Percentiles rank a stretch among this genome's conserved stretches.
Evolutionary conservation across 1,140 invertebrate species (phyloP).

Genomic region (Cydia amplana): DNA sequence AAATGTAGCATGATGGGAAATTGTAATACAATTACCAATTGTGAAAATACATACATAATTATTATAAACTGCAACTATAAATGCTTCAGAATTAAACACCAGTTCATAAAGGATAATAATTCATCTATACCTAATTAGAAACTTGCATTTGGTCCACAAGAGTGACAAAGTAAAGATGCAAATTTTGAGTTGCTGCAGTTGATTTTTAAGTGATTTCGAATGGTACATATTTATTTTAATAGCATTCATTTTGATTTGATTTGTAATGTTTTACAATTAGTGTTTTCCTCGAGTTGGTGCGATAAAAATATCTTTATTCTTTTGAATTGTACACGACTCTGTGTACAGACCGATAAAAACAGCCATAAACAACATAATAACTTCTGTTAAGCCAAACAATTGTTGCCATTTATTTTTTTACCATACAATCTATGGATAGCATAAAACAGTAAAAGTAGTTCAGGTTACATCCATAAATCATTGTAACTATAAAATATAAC

Average conservation of each 20-base stretch:
- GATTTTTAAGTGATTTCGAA: too few relatives aligned
- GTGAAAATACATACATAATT: neutral
- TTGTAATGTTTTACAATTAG: too few relatives aligned
- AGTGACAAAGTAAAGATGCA: neutral
- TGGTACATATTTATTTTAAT: too few relatives aligned
- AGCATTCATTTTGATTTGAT: too few relatives aligned
- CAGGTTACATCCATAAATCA: constrained; percentile 15
- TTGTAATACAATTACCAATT: neutral
- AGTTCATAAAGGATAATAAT: too few relatives aligned
- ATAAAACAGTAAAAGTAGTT: constrained; percentile 14
- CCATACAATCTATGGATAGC: neutral
- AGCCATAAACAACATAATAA: constrained; percentile 7
- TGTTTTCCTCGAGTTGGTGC: too few relatives aligned
- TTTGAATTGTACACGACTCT: neutral
- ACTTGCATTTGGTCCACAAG: too few relatives aligned
- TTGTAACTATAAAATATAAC: constrained; percentile 15
- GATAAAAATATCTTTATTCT: neutral
- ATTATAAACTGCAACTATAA: too few relatives aligned
- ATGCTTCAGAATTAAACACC: too few relatives aligned
- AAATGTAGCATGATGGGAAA: neutral
- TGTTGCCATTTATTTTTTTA: neutral
- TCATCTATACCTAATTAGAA: too few relatives aligned
- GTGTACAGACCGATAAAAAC: neutral
- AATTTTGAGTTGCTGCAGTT: neutral
- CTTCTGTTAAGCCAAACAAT: constrained; percentile 3